Conservation (phyloP, 2,888 invertebrate species). For the Branchellion lobata region DNA sequence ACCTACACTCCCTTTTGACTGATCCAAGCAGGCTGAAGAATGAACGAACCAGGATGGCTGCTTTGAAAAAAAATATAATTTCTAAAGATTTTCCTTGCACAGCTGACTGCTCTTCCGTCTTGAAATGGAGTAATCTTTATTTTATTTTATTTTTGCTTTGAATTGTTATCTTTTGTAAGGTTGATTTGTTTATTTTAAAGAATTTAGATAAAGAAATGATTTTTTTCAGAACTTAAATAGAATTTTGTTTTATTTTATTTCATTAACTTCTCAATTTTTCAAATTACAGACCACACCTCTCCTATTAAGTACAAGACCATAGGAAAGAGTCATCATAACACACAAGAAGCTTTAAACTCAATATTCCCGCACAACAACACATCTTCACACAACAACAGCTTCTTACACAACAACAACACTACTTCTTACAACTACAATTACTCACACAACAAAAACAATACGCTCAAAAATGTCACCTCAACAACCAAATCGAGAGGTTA, state of each 20-base stretch:
- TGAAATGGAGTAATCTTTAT: not conserved
- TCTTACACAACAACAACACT: not conserved
- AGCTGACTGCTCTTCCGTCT: not conserved
- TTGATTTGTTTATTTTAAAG: not conserved
- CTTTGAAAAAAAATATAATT: not conserved
- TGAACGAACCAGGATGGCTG: constrained; percentile 25
- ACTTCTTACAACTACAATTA: too few species aligned
- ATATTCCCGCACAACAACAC: not conserved
- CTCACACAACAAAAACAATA: too few species aligned
- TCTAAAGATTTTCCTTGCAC: not conserved
- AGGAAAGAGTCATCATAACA: not conserved
- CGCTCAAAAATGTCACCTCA: too few species aligned
- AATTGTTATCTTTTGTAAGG: not conserved
- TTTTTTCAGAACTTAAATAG: not conserved
- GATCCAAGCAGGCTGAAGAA: constrained; percentile 35
- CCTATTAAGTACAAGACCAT: constrained; percentile 7
- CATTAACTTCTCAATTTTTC: not conserved
- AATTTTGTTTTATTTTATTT: not conserved
- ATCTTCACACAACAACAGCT: not conserved
- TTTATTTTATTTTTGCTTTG: not conserved
- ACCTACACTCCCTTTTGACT: not conserved
- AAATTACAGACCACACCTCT: not conserved
- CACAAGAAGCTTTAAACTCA: not conserved
- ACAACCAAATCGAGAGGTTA: too few species aligned
- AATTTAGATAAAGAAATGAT: not conserved